Percentiles rank a stretch among this genome's conserved stretches.
These are phyloP conservation scores for Sebastes fasciatus DNA, from an alignment of 2,113 vertebrate genomes.

Conservation along the genomic window DNA sequence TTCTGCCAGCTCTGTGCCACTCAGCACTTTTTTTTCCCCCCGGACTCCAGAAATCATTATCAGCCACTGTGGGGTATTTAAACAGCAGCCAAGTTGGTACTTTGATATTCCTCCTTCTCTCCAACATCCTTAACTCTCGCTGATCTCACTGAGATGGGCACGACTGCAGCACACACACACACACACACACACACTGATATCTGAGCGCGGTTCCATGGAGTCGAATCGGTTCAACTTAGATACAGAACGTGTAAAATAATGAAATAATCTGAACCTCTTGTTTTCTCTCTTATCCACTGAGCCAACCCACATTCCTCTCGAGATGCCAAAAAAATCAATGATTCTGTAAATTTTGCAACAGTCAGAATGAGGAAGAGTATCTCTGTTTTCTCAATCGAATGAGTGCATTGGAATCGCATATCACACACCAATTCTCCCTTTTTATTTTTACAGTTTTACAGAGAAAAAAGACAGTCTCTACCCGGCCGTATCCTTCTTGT, in stretches of 20 bases:
- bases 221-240: constrained; percentile 20
- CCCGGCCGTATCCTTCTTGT: background rate
- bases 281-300: constrained; percentile 35
- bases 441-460: background rate
- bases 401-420: constrained; percentile 18
- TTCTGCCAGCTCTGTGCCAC: constrained; percentile 74
- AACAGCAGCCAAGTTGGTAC: constrained; percentile 71
- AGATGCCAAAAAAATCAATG: constrained; percentile 62
- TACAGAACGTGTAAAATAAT: constrained; percentile 20
- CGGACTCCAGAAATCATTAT: constrained; percentile 80
- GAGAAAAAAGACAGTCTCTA: background rate
- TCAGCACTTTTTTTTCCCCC: constrained; percentile 77
- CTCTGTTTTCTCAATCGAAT: constrained; percentile 50
- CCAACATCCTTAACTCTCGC: constrained; percentile 55
- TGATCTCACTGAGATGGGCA: constrained; percentile 45
- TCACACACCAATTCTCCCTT: background rate
- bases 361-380: constrained; percentile 35
- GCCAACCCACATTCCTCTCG: constrained; percentile 55
- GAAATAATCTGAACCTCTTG: constrained; percentile 22
- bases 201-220: constrained; percentile 23
- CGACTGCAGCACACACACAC: background rate
- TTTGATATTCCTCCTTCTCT: constrained; percentile 73
- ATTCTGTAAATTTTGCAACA: constrained; percentile 49
- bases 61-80: constrained; percentile 78
- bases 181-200: constrained; percentile 5